Evolutionary conservation across 2,888 invertebrate species (phyloP), one percentile per base, ranked within the genome.

Genomic region (Proisotoma minuta): DNA sequence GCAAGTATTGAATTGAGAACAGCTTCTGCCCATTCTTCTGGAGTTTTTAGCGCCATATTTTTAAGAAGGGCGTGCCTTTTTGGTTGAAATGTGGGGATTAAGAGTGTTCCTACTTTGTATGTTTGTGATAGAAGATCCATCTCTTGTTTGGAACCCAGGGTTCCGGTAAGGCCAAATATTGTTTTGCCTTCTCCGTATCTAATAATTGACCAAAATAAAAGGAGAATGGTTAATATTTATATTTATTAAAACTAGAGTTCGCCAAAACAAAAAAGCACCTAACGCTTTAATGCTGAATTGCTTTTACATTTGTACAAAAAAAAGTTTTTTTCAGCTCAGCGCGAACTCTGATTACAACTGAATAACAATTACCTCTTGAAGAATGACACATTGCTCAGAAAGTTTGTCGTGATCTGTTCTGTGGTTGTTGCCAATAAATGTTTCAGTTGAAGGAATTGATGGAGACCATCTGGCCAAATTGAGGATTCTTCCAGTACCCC

Each of bases 381-480:
- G 47, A 60, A 27, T 8, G 43, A 22, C 22, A 57, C 60, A 22
- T 63, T 68, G 0, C 62, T 62, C 1, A 68, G 40, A 23, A 65
- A 68, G 43, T 68, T 68, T 1, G 68, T 68, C n/a, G 63, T 58
- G 1, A 68, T 40, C 1, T 60, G 43, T 34, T 68, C 68, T 3
- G 62, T n/a, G 2, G 66, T 63, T 18, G 63, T 53, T 3, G 28
- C 40, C 1, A 56, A 12, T 10, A n/a, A 18, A 47, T 47, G 47
- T 18, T 47, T 47, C 5, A 47, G 5, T 20, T 47, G 47, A 18
- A 47, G 12, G 20, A 47, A 57, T 28, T 57, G 57, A 26, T 57
- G 57, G 20, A 57, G 27, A 5, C 57, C 57, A n/a, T 48, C 57
- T 10, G 24, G 12, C 57, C 57, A 57, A 22, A 28, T 10, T 1